These are phyloP conservation scores for Caenorhabditis sp. DNA, from an alignment of 2,888 invertebrate genomes.

Conservation along the genomic window DNA sequence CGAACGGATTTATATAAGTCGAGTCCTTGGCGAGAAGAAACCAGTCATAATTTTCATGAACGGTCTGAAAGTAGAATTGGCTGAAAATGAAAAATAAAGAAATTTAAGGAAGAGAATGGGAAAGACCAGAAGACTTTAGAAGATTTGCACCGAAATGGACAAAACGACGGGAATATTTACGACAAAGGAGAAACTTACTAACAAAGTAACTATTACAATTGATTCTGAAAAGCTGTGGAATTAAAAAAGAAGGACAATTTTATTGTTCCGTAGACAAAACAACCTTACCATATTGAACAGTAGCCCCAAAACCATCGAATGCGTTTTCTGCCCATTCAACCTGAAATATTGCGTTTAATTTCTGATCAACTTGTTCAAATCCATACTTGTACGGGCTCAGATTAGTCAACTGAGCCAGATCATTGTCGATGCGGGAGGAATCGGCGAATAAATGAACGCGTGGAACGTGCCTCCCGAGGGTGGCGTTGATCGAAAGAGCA, in stretches of 20 bases:
- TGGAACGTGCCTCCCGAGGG: slow-evolving; percentile 83
- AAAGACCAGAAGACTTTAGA: slow-evolving; percentile 11
- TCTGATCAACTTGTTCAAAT: background rate
- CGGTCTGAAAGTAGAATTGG: too few relatives aligned
- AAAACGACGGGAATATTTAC: slow-evolving; percentile 5
- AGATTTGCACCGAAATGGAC: slow-evolving; percentile 15
- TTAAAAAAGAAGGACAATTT: slow-evolving; percentile 1
- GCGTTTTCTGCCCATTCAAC: slow-evolving; percentile 66
- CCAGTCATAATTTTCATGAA: slow-evolving; percentile 88
- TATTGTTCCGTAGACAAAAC: background rate
- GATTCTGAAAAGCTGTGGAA: slow-evolving; percentile 28
- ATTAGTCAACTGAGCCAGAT: slow-evolving; percentile 68
- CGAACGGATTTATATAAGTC: slow-evolving; percentile 88
- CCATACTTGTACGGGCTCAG: slow-evolving; percentile 66
- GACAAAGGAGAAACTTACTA: slow-evolving; percentile 29
- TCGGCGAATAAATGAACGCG: slow-evolving; percentile 71
- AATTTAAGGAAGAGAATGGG: background rate
- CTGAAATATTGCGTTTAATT: background rate
- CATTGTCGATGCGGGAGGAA: slow-evolving; percentile 69
- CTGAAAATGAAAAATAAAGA: too few relatives aligned
- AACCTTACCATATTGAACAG: slow-evolving; percentile 62
- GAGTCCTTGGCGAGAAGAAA: slow-evolving; percentile 90
- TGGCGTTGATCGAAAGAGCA: slow-evolving; percentile 90
- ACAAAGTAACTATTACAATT: background rate
- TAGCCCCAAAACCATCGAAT: slow-evolving; percentile 58